Evolutionary conservation across 2,113 vertebrate species (phyloP), one percentile per base, ranked within the genome.

Genomic region (Syrmaticus mikado): DNA sequence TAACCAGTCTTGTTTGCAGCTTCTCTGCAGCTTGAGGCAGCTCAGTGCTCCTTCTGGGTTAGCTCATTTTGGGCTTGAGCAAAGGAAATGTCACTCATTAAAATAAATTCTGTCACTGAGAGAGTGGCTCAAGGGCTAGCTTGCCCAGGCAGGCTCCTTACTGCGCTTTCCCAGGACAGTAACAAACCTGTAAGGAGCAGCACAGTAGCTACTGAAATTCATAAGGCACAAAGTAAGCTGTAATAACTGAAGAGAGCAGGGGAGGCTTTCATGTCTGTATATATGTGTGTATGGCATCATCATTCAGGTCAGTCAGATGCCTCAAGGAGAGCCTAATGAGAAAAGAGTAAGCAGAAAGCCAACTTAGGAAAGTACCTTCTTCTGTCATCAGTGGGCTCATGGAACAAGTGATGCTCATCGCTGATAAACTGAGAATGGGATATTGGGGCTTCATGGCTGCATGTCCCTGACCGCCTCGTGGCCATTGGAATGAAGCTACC

Each of bases 251-350:
- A 25, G 40, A 30, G 41, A n/a, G 16, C 22, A 6, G 32, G 30
- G 48, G n/a, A 65, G 24, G 27, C 4, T 82, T 52, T 16, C 20
- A 5, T 38, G 11, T 30, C 10, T 61, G 0, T 25, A 14, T 11
- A 1, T 27, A 5, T 30, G 5, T 2, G 2, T 1, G 16, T 8
- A 2, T 14, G 36, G 25, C 10, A 55, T 11, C 8, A 1, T 27
- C 52, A 38, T 19, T 64, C 13, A 41, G 40, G 17, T 24, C 7
- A 9, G 10, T 62, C 21, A 15, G 86, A 16, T 7, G 25, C 4
- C 52, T 53, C 24, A 55, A 72, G 68, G 13, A 36, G 53, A 78
- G 34, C 20, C 34, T 22, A 1, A 38, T 50, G 20, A 67, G 9
- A 10, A 48, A 40, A 87, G 3, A 30, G 15, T 3, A 13, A 82